Base-by-base conservation (phyloP, 1,140 invertebrate genomes). In the Drosophila repletoides region DNA sequence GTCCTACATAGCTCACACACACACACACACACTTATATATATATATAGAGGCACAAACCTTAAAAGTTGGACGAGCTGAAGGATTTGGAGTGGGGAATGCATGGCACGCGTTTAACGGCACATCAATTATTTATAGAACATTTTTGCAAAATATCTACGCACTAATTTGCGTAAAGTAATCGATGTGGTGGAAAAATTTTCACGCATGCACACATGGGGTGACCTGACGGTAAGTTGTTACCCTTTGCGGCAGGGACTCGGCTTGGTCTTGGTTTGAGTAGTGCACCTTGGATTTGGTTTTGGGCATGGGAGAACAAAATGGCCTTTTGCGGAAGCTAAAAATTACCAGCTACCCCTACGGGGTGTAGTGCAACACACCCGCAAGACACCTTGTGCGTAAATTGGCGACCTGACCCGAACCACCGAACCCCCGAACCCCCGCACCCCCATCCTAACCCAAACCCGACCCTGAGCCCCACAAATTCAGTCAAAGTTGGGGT, bases 121-220 rank as follows among this genome's bases (percentile, higher is more conserved):
- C 72, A 72, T 86, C 58, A 87, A 86, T 86, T 86, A 86, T 86
- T 86, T 86, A 86, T 86, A 86, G 80, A 86, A 86, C 58, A 86
- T 86, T 86, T 84, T 86, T 86, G 80, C 80, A 86, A 86, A 84
- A 86, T 86, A 86, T 86, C 80, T 86, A 86, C 80, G 80, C 80
- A 86, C 80, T 86, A 86, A 86, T 86, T 86, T 86, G 80, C 72
- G 80, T 79, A 86, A 86, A 86, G 80, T 86, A 86, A 86, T 86
- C 80, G 80, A 86, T 86, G 80, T 86, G 80, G 80, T 86, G 80
- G 80, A 86, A 86, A 76, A 86, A 76, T 86, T 76, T 86, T 86
- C 72, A 86, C 75, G 80, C 80, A 86, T 86, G 72, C 80, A 74
- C 72, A 76, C 72, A 63, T 64, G 53, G 64, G 61, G 38, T 76